Conservation (phyloP, 2,113 vertebrate genomes). For the Halcyon senegalensis region DNA sequence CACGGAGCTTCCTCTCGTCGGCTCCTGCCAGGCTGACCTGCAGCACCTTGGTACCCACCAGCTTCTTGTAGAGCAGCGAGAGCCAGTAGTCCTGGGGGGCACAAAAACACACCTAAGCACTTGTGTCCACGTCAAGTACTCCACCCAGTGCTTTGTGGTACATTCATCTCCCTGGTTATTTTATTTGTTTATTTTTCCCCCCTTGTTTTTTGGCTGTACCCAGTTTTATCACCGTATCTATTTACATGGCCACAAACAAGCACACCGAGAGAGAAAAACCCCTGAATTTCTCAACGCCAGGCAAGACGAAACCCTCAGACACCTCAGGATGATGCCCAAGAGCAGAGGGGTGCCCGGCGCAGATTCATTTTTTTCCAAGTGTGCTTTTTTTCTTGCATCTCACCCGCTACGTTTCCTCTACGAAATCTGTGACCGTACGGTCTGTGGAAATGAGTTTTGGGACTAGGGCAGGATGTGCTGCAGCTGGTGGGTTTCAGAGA, state of each 20-base stretch:
- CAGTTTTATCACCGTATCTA: not conserved
- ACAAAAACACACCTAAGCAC: not conserved
- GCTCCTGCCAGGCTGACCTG: conserved; percentile 24
- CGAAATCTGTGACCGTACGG: not conserved
- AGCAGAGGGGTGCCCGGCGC: not conserved
- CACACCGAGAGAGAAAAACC: not conserved
- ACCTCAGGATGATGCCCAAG: not conserved
- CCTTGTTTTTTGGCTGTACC: not conserved
- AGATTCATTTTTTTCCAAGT: not conserved
- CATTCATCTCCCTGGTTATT: not conserved
- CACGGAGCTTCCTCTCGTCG: conserved; percentile 67
- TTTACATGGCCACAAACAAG: not conserved
- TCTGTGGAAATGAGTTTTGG: not conserved
- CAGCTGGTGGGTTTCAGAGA: not conserved
- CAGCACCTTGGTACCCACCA: conserved; percentile 88
- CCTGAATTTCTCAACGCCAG: not conserved
- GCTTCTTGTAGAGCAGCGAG: conserved; percentile 89
- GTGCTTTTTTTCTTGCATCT: not conserved
- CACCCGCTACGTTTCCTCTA: not conserved
- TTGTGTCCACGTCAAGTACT: not conserved
- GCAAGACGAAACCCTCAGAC: not conserved
- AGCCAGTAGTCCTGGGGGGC: conserved; percentile 90
- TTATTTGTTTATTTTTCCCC: not conserved
- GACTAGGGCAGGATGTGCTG: not conserved
- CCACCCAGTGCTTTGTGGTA: not conserved